Conservation (phyloP, 2,113 vertebrate genomes). For the Pelodiscus sinensis region DNA sequence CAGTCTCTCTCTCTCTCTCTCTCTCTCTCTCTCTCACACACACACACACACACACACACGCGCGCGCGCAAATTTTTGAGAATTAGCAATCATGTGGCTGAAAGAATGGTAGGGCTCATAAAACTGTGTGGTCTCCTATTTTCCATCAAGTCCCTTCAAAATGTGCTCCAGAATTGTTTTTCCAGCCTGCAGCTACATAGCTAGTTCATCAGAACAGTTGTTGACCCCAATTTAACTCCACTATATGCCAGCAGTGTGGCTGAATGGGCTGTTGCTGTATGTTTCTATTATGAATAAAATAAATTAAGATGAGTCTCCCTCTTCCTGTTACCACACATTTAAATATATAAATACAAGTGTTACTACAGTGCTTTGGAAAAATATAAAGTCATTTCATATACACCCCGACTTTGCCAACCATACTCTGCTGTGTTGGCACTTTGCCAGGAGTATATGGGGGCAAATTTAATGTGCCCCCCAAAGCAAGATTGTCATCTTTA, state of each 20-base stretch:
- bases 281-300: not conserved
- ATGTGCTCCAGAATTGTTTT: not conserved
- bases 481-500: not conserved
- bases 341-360: not conserved
- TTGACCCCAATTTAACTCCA: not conserved
- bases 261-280: not conserved
- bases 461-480: not conserved
- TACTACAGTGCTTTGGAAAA: not conserved
- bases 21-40: too few species aligned
- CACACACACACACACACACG: fast-evolving
- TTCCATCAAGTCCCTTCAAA: not conserved
- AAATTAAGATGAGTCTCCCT: not conserved
- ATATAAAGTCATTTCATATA: not conserved
- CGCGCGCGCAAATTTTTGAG: not conserved
- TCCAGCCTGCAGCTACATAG: not conserved
- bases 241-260: not conserved
- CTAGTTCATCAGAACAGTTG: not conserved
- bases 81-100: not conserved
- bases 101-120: not conserved
- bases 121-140: not conserved
- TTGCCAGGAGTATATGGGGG: not conserved
- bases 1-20: not conserved
- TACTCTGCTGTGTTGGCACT: not conserved
- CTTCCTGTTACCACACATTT: not conserved
- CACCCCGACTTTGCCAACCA: not conserved